Percentiles rank a stretch among this genome's conserved stretches.
These are phyloP conservation scores for Tenthredo notha DNA, from an alignment of 2,888 invertebrate species.

Conservation along the genomic window DNA sequence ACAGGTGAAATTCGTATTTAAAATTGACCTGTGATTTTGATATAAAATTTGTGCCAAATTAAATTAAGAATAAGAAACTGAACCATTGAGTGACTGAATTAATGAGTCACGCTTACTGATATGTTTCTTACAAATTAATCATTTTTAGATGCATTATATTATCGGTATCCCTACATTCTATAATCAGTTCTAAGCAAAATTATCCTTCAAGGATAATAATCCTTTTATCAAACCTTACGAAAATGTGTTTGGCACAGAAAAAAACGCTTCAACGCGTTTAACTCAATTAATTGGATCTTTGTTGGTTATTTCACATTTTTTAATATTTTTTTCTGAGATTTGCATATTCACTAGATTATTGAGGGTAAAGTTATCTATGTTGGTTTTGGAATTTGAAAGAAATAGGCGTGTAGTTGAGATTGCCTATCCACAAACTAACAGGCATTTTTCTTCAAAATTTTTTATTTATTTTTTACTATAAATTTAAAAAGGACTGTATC, in stretches of 20 bases:
- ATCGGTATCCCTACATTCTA: not conserved
- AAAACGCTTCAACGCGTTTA: not conserved
- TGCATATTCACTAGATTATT: not conserved
- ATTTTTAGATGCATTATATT: not conserved
- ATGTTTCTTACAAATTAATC: constrained; percentile 42
- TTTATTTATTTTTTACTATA: too few relatives aligned
- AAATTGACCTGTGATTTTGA: constrained; percentile 44
- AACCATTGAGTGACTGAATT: constrained; percentile 51
- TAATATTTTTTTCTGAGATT: not conserved
- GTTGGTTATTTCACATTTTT: not conserved
- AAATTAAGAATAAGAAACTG: constrained; percentile 33
- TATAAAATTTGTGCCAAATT: constrained; percentile 38
- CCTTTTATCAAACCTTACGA: not conserved
- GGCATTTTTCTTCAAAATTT: too few relatives aligned
- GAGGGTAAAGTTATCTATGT: not conserved
- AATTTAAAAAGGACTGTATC: not conserved
- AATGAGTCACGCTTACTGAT: constrained; percentile 51
- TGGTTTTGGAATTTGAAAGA: too few relatives aligned
- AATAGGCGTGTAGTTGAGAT: too few relatives aligned
- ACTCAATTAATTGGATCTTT: not conserved
- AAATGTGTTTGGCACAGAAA: not conserved
- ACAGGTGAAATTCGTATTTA: constrained; percentile 7
- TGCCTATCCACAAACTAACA: too few relatives aligned
- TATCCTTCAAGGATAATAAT: not conserved
- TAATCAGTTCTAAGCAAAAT: not conserved